These are phyloP conservation scores for Trididemnum nubilum DNA, from an alignment of 23 tunicate genomes.

Conservation along the genomic window DNA sequence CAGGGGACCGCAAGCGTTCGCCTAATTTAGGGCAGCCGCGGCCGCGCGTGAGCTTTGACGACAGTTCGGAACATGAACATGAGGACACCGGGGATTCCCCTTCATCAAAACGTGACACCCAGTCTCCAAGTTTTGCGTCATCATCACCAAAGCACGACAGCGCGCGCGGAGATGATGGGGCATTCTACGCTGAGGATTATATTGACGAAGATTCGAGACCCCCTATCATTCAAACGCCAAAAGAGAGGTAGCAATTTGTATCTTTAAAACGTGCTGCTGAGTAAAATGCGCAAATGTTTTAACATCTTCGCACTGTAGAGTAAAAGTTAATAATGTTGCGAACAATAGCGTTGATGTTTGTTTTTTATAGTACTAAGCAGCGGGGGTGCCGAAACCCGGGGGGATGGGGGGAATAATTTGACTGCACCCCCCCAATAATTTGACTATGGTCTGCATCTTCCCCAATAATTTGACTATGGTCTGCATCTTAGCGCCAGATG, in stretches of 20 bases:
- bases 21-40: neutral
- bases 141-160: constrained; percentile 25
- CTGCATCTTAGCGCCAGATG: too few relatives aligned
- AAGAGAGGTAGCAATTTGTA: constrained; percentile 12
- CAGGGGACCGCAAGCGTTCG: constrained; percentile 5
- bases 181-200: constrained; percentile 53
- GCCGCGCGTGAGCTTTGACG: constrained; percentile 31
- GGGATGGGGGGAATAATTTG: too few relatives aligned
- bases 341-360: too few relatives aligned
- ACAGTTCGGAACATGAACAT: constrained; percentile 38
- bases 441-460: too few relatives aligned
- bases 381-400: too few relatives aligned
- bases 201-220: constrained; percentile 27
- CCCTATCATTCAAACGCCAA: neutral
- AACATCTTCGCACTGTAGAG: too few relatives aligned
- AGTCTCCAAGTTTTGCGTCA: neutral
- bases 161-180: constrained; percentile 33
- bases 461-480: too few relatives aligned
- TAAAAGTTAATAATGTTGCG: too few relatives aligned
- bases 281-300: too few relatives aligned
- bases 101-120: neutral
- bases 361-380: too few relatives aligned
- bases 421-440: too few relatives aligned
- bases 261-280: too few relatives aligned
- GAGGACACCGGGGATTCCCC: constrained; percentile 31